phyloP scores from a whole-genome alignment of 2,113 vertebrate genomes.

The Geothlypis trichas region DNA sequence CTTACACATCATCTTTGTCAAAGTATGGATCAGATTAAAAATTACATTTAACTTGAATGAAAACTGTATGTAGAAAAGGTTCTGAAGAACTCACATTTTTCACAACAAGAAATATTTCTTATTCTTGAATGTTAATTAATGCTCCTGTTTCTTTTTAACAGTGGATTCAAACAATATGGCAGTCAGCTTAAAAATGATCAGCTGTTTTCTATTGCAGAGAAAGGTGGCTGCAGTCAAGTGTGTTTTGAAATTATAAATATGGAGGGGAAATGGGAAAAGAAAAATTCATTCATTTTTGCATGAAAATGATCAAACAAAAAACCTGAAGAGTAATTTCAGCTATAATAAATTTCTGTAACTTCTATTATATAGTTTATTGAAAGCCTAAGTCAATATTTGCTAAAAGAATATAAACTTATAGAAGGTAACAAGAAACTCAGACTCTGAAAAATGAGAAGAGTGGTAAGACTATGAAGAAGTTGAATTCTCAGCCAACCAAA shows the following conservation, averaged over 20 bases:
- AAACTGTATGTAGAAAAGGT: slow-evolving; percentile 52
- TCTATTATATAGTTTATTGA: neutral
- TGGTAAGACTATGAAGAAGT: neutral
- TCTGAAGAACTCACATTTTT: slow-evolving; percentile 29
- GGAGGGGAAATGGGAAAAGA: neutral
- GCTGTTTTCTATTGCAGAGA: neutral
- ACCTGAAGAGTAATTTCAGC: neutral
- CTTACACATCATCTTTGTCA: slow-evolving; percentile 62
- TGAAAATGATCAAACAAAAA: neutral
- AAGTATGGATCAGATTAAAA: slow-evolving; percentile 61
- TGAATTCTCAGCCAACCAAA: neutral
- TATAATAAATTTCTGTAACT: neutral
- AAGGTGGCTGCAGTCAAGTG: neutral
- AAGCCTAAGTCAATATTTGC: neutral
- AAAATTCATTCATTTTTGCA: neutral
- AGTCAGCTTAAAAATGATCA: neutral
- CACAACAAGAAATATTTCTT: slow-evolving; percentile 20
- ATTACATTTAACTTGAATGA: slow-evolving; percentile 50
- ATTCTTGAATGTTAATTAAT: neutral
- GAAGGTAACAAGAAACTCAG: neutral
- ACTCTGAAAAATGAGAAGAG: neutral
- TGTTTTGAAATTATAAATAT: neutral
- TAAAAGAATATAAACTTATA: neutral
- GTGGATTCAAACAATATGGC: neutral
- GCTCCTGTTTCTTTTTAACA: slow-evolving; percentile 1